Conservation (phyloP, 2,888 invertebrate genomes). For the Onchidella celtica region DNA sequence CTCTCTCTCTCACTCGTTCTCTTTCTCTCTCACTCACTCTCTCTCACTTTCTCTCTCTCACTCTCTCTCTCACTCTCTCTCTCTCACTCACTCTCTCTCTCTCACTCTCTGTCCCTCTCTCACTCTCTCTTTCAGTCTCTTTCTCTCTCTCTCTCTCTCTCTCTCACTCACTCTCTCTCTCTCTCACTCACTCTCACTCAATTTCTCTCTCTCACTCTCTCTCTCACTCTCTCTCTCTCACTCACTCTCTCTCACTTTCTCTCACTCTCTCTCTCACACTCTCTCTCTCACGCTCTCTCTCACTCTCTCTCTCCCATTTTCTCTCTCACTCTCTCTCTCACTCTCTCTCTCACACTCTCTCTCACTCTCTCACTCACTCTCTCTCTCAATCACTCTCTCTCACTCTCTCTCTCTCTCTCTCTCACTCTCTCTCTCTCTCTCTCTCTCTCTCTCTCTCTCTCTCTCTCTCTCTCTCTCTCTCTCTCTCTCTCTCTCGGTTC, state of each 20-base stretch:
- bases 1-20: no score
- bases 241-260: no score
- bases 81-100: slow-evolving; percentile 14
- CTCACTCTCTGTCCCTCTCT: no score
- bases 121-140: no score
- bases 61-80: slow-evolving; percentile 22
- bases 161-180: background rate
- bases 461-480: slow-evolving; percentile 9
- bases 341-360: background rate
- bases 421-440: slow-evolving; percentile 3
- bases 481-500: background rate
- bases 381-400: no score
- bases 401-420: background rate
- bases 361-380: background rate
- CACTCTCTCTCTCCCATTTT: no score
- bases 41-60: no score
- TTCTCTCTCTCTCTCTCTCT: background rate
- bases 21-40: no score
- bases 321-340: background rate
- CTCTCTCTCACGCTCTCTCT: no score
- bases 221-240: slow-evolving; percentile 9
- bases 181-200: background rate
- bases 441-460: background rate
- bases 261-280: no score
- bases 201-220: no score